These are phyloP conservation scores for Cladorhizidae sp. DNA, from an alignment of 37 sponge, comb jelly and placozoan genomes.

Conservation along the genomic window DNA sequence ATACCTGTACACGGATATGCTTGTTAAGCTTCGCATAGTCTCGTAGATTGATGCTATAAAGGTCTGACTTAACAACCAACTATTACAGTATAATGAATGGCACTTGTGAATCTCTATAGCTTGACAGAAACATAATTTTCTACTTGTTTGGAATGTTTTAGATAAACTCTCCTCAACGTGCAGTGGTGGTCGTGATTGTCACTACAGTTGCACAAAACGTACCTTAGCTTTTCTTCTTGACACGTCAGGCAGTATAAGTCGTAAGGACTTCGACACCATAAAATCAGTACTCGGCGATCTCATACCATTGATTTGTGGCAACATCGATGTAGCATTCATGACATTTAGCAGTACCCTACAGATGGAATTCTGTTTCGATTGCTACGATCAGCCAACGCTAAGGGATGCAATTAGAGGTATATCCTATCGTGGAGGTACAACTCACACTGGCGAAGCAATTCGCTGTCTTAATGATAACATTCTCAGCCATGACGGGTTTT, in stretches of 20 bases:
- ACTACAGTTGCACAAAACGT: neutral
- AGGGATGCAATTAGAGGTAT: neutral
- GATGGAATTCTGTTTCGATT: constrained; percentile 29
- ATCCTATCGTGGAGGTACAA: neutral
- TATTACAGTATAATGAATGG: no score
- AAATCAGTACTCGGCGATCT: neutral
- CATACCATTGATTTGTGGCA: neutral
- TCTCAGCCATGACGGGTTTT: neutral
- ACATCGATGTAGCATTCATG: neutral
- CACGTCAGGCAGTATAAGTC: constrained; percentile 13
- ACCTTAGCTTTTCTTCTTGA: constrained; percentile 21
- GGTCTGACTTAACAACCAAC: no score
- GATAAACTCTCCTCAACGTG: no score
- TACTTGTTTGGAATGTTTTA: no score
- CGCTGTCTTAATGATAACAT: neutral
- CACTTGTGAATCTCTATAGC: no score
- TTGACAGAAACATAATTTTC: no score
- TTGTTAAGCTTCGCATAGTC: no score
- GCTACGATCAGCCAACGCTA: neutral
- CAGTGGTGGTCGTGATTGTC: no score
- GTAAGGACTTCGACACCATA: neutral
- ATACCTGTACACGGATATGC: no score
- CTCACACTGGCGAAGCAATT: neutral
- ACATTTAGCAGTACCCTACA: neutral
- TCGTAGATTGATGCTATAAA: no score